Evolutionary conservation across 1,140 invertebrate genomes (phyloP), one percentile per base, ranked within the genome.

Genomic region (Heliothis subflexa): DNA sequence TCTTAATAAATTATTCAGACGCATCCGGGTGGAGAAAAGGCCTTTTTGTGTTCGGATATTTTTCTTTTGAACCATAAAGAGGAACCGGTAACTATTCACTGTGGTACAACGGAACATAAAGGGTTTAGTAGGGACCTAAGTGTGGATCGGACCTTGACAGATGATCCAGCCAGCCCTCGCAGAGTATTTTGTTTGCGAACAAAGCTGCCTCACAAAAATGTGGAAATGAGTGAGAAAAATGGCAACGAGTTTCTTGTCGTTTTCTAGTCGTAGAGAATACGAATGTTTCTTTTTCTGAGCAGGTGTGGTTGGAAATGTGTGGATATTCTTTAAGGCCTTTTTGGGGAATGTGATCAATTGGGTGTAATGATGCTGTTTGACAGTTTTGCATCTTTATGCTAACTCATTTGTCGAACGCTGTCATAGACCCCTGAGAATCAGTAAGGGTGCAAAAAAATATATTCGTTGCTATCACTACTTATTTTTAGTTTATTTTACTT

Each of bases 1-100:
- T 74, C 78, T 83, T 84, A 83, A 85, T 86, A 86, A 86, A 86
- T 86, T 83, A 86, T 84, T 84, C 84, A 80, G 59, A 55, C 81
- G 73, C 76, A 81, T 86, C 84, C 84, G 82, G 84, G 83, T 81
- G 81, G 81, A 70, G 79, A 84, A 81, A 82, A 78, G 84, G 71
- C 71, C 66, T 82, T 84, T 86, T 83, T 85, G 80, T 86, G 79
- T 71, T 72, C 61, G 59, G 66, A 59, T 84, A 84, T 86, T 82
- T 85, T 85, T 85, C 84, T 82, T 79, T 61, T 64, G 18, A 50
- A 74, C 66, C 77, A 79, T 82, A 83, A 85, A 82, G 80, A 82
- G 70, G 74, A 62, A 50, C 79, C 55, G 80, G 83, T 85, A 83
- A 82, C 84, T 85, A 85, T 82, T 82, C 73, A 78, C 50, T 13